Evolutionary conservation across 2,113 vertebrate genomes (phyloP).

Genomic region (Tragulus kanchil): DNA sequence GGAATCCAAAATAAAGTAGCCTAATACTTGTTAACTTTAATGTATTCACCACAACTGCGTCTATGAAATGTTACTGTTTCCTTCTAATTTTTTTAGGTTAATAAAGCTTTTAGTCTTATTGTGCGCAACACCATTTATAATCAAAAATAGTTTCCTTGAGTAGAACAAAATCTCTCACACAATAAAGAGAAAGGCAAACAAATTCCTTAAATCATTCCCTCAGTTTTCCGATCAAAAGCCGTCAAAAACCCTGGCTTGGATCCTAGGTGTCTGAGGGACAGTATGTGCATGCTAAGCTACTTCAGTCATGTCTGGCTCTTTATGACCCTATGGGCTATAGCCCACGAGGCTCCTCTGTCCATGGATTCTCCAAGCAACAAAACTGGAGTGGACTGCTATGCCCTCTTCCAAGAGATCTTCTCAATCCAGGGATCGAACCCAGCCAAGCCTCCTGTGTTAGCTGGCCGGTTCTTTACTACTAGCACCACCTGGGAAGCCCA

Average conservation of each 20-base stretch:
- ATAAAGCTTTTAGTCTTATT: constrained; percentile 64
- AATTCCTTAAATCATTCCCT: not conserved
- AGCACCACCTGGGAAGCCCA: not conserved
- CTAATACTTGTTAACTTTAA: constrained; percentile 76
- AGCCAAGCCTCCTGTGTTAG: not conserved
- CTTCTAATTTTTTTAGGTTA: constrained; percentile 45
- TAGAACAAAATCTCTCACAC: not conserved
- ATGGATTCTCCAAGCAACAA: not conserved
- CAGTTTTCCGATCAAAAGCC: constrained; percentile 31
- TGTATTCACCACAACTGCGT: constrained; percentile 59
- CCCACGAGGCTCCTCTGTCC: not conserved
- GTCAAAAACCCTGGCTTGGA: not conserved
- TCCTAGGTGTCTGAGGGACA: not conserved
- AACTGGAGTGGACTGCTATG: not conserved
- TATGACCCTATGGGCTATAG: not conserved
- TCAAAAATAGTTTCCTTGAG: constrained; percentile 23
- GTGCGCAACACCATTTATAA: constrained; percentile 33
- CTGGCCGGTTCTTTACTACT: not conserved
- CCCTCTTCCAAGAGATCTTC: not conserved
- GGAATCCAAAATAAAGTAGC: constrained; percentile 56
- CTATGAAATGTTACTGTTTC: constrained; percentile 57
- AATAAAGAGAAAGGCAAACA: constrained; percentile 14
- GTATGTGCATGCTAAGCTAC: not conserved
- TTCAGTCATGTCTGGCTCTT: not conserved
- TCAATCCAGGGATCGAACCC: not conserved